Conservation (phyloP, 2,113 vertebrate genomes). For the Empidonax traillii region DNA sequence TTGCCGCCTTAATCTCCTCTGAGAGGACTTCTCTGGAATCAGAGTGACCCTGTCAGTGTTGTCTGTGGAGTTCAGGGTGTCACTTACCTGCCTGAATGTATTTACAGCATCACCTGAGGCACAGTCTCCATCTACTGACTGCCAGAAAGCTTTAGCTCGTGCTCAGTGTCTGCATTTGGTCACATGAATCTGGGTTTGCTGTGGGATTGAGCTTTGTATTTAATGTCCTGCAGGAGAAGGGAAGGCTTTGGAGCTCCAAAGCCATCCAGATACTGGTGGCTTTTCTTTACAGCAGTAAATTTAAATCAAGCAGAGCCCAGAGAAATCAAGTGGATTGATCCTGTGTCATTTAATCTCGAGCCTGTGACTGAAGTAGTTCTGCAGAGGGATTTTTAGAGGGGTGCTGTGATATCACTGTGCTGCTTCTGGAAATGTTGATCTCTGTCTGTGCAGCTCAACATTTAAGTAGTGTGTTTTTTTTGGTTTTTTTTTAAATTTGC, state of each 20-base stretch:
- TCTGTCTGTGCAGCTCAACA: not conserved
- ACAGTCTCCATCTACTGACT: not conserved
- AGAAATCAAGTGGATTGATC: not conserved
- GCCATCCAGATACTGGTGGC: not conserved
- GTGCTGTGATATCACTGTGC: not conserved
- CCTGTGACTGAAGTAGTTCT: not conserved
- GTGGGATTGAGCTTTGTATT: not conserved
- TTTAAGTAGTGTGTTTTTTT: not conserved
- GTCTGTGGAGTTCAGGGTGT: not conserved
- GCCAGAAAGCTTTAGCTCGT: not conserved
- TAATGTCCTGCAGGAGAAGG: not conserved
- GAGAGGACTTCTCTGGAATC: not conserved
- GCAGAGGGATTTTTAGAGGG: not conserved
- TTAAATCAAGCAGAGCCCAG: not conserved
- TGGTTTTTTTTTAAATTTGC: not conserved
- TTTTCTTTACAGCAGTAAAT: not conserved
- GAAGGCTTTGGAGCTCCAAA: not conserved
- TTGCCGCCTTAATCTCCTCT: not conserved
- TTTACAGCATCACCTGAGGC: not conserved
- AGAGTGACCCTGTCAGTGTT: not conserved
- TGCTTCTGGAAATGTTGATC: not conserved
- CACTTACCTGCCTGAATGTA: not conserved
- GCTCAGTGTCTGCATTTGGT: not conserved
- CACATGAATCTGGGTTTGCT: rapidly evolving
- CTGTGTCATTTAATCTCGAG: rapidly evolving